Conservation (phyloP, 37 sponge, comb jelly and placozoan genomes). For the Eunapius fragilis region DNA sequence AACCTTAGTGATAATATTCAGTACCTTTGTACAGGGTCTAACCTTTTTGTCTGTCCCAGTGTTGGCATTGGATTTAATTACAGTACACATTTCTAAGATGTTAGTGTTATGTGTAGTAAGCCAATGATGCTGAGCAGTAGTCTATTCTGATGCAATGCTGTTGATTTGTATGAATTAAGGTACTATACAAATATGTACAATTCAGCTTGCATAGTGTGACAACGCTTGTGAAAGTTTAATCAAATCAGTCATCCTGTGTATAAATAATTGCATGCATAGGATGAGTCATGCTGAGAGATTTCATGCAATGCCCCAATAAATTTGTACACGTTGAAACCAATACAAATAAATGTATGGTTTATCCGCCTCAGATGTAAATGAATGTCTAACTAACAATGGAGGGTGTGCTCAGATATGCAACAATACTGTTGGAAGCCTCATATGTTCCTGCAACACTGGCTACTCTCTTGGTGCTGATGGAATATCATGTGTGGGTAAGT, state of each 20-base stretch:
- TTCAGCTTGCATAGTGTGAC: too few species aligned
- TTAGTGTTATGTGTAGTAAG: conserved; percentile 6
- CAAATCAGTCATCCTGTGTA: too few species aligned
- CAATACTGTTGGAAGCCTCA: conserved; percentile 12
- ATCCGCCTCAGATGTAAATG: conserved; percentile 17
- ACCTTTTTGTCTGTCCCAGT: conserved; percentile 11
- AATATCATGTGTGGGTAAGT: conserved; percentile 15
- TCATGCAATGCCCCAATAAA: neutral
- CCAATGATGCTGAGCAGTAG: conserved; percentile 22
- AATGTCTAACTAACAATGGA: conserved; percentile 16
- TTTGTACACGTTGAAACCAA: neutral
- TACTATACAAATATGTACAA: too few species aligned
- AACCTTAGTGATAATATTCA: conserved; percentile 5
- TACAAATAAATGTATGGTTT: neutral
- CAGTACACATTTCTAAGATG: conserved; percentile 43
- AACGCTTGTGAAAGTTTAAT: too few species aligned
- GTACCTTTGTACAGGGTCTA: conserved; percentile 14
- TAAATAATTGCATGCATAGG: too few species aligned
- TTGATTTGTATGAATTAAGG: too few species aligned
- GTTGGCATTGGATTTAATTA: conserved; percentile 3
- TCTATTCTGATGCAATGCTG: neutral
- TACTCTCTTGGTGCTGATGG: conserved; percentile 22
- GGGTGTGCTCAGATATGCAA: conserved; percentile 23
- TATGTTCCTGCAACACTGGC: conserved; percentile 15
- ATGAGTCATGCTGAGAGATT: too few species aligned